Base-by-base conservation (phyloP, 2,113 vertebrate genomes). In the Platycercus adscitus region DNA sequence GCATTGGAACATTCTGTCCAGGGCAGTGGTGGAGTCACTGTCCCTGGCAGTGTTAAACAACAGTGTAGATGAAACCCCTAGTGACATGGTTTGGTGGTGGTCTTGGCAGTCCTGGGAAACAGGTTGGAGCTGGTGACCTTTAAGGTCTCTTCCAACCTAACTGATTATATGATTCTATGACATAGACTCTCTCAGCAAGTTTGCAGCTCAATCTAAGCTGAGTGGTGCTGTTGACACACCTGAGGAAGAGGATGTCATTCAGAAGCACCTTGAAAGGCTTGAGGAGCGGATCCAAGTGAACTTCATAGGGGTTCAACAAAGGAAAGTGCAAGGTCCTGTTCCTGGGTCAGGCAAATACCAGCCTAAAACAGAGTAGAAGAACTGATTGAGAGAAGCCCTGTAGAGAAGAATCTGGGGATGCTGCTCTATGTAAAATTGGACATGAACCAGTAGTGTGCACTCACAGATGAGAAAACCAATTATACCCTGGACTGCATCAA, bases 151-250 rank as follows among this genome's bases (percentile, higher is more conserved):
- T 56, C 55, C 55, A n/a, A n/a, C 33, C 33, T n/a, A n/a, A 19
- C 12, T 56, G 31, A n/a, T 33, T 33, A 19, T 56, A 20, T 56
- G 53, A 20, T 56, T 33, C 18, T n/a, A 56, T n/a, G 31, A n/a
- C 55, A 21, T 56, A 56, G 31, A 11, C 3, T 24, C 10, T 10
- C 4, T 69, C 24, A 69, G 17, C 4, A n/a, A 39, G 14, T 44
- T 61, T 86, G 52, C 29, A 50, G 10, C 8, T 52, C 28, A 37
- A 8, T 41, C 20, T 10, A 50, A 35, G 17, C 2, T 56, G 18
- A 33, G 8, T 37, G 8, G 6, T n/a, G 1, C 5, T 16, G 11
- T 10, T 47, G 16, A 17, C 19, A 17, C 2, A 1, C 25, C 0
- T 66, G 28, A 66, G 20, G 12, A 5, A 35, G 1, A 2, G 10